These are phyloP conservation scores for Alligator mississippiensis DNA, from an alignment of 2,113 vertebrate genomes.

Conservation along the genomic window DNA sequence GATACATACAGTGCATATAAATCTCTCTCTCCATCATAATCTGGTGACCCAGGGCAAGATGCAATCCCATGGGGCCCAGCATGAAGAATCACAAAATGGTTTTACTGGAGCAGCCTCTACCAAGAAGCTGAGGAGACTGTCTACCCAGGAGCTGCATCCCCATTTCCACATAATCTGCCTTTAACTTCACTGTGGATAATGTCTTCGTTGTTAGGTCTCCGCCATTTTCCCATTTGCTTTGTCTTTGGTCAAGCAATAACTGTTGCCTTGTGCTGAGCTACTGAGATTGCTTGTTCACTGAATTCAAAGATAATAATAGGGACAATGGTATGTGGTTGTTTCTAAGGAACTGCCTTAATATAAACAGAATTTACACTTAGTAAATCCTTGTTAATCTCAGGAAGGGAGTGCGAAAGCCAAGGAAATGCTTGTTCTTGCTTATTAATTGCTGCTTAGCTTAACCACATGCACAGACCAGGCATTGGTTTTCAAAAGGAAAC, in stretches of 20 bases:
- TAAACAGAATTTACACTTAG: not conserved
- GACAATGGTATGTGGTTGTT: not conserved
- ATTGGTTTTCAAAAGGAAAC: not conserved
- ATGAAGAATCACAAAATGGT: not conserved
- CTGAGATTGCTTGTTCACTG: not conserved
- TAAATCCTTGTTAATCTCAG: conserved; percentile 41
- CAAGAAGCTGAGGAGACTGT: conserved; percentile 15
- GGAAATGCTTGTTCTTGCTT: conserved; percentile 1
- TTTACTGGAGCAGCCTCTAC: not conserved
- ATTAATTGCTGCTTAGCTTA: conserved; percentile 17
- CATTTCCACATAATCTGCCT: conserved; percentile 45
- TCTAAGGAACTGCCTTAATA: conserved; percentile 17
- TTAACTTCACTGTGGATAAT: not conserved
- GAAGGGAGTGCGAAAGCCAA: not conserved
- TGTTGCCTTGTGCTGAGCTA: not conserved
- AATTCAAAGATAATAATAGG: conserved; percentile 49
- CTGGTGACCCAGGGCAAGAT: not conserved
- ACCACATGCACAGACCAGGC: not conserved
- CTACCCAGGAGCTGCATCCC: conserved; percentile 49
- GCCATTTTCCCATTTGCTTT: not conserved
- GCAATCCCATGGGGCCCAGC: not conserved
- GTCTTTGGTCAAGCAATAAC: not conserved
- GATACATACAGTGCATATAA: not conserved
- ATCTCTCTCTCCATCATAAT: not conserved
- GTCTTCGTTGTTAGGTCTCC: not conserved